phyloP scores from a whole-genome alignment of 2,888 invertebrate species.

The Euclidia mi region DNA sequence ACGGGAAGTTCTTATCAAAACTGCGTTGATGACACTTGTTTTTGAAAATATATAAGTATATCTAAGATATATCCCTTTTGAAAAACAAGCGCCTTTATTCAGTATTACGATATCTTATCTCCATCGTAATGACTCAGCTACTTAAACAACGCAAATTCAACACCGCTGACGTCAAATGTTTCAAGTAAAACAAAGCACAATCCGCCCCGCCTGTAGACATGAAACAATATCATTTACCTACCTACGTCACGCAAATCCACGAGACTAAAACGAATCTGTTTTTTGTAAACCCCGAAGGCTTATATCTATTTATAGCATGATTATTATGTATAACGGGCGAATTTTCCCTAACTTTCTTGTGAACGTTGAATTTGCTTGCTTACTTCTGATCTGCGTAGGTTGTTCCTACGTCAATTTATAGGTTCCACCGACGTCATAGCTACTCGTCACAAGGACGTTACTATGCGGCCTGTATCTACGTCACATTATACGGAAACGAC shows the following conservation, averaged over 20 bases:
- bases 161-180: not conserved
- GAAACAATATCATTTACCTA: not conserved
- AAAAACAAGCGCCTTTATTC: too few relatives aligned
- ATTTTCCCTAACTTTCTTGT: not conserved
- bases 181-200: not conserved
- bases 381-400: not conserved
- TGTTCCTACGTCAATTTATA: not conserved
- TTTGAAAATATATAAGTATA: too few relatives aligned
- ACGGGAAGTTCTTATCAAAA: too few relatives aligned
- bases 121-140: not conserved
- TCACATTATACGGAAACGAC: not conserved
- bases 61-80: too few relatives aligned
- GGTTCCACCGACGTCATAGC: not conserved
- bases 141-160: not conserved
- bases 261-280: not conserved
- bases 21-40: too few relatives aligned
- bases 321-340: not conserved
- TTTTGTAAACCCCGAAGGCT: slow-evolving; percentile 6
- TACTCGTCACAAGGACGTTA: not conserved
- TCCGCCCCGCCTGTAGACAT: not conserved
- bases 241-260: slow-evolving; percentile 6
- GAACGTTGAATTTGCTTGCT: not conserved
- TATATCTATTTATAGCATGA: not conserved
- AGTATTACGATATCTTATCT: too few relatives aligned
- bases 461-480: not conserved